Conservation (phyloP, 2,113 vertebrate genomes). For the Eira barbara region DNA sequence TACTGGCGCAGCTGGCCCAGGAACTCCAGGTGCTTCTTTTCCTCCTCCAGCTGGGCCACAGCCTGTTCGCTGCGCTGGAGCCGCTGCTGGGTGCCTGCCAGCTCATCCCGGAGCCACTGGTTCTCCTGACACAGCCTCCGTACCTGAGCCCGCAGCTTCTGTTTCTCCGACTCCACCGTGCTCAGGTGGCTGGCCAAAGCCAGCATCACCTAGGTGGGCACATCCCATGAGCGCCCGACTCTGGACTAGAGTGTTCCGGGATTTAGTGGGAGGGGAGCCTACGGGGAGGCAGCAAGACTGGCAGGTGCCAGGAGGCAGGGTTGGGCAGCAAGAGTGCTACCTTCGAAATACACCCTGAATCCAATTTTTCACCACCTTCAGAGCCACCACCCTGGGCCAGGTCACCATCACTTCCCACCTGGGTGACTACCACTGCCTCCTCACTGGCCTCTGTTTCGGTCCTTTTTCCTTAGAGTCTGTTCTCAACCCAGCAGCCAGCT, state of each 20-base stretch:
- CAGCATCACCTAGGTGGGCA: constrained; percentile 94
- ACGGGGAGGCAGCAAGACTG: neutral
- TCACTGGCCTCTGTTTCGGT: neutral
- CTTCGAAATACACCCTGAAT: neutral
- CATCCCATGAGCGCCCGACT: constrained; percentile 2
- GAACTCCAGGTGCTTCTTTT: constrained; percentile 98
- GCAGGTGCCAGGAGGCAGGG: neutral
- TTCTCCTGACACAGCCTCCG: constrained; percentile 97
- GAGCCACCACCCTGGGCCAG: neutral
- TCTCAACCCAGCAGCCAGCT: neutral
- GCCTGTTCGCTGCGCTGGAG: constrained; percentile 97
- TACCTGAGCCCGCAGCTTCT: constrained; percentile 97
- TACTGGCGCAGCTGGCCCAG: constrained; percentile 99
- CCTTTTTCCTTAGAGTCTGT: neutral
- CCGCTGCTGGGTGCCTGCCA: constrained; percentile 98
- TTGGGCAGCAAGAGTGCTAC: neutral
- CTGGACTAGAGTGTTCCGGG: neutral
- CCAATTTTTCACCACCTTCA: neutral
- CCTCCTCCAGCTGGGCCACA: constrained; percentile 97
- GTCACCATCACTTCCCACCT: neutral
- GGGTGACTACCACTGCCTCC: neutral
- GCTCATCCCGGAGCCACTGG: constrained; percentile 97
- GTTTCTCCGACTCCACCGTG: constrained; percentile 98
- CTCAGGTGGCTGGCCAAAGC: constrained; percentile 96
- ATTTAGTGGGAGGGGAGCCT: neutral